phyloP scores from a whole-genome alignment of 2,113 vertebrate species.

The Pachycephala philippinensis region DNA sequence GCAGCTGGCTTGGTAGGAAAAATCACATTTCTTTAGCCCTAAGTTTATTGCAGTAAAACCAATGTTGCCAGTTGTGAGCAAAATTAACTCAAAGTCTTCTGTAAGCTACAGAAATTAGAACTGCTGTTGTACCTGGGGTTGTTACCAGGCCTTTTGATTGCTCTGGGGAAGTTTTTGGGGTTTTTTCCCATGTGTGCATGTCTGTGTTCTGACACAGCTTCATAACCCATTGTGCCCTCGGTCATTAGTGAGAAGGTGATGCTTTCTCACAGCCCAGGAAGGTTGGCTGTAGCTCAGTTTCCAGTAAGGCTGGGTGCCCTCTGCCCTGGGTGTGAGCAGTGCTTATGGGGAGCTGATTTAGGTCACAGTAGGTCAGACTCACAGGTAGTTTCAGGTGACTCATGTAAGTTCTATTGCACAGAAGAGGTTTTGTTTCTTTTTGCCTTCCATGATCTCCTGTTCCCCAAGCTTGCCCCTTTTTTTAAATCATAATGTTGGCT shows the following conservation, averaged over 20 bases:
- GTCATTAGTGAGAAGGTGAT: background rate
- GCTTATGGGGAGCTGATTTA: background rate
- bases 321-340: background rate
- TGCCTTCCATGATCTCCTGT: background rate
- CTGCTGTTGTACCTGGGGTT: background rate
- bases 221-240: fast-evolving
- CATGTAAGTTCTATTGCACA: background rate
- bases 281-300: background rate
- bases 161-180: background rate
- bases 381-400: background rate
- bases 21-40: background rate
- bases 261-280: background rate
- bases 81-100: background rate
- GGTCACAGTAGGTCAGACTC: background rate
- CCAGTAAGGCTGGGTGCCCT: background rate
- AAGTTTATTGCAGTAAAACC: background rate
- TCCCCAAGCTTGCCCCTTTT: background rate
- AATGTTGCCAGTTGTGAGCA: background rate
- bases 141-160: background rate
- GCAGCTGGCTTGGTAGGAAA: background rate
- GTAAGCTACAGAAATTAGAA: background rate
- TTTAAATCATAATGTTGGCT: background rate
- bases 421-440: background rate
- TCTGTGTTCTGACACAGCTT: background rate
- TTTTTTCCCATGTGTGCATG: background rate